Evolutionary conservation across 2,113 vertebrate species (phyloP).

Genomic region (Silurus meridionalis): DNA sequence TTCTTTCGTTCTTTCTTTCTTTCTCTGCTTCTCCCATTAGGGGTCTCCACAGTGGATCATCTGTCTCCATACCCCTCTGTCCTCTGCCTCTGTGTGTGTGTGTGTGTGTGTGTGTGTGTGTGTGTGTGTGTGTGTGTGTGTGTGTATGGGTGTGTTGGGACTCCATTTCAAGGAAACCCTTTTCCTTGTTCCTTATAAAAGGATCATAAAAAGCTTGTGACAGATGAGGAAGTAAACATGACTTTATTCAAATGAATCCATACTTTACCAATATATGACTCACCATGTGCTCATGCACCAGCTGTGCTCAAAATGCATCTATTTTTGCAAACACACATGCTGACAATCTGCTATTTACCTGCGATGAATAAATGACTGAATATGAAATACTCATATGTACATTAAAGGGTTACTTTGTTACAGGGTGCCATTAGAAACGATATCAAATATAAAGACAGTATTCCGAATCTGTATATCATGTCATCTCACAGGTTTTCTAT

Average conservation of each 20-base stretch:
- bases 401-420: no score
- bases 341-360: neutral
- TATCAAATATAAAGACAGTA: no score
- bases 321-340: neutral
- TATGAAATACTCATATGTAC: no score
- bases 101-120: neutral
- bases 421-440: no score
- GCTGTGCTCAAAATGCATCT: neutral
- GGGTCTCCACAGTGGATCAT: no score
- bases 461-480: no score
- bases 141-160: neutral
- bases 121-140: neutral
- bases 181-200: slow-evolving; percentile 40
- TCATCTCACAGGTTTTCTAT: no score
- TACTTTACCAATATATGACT: no score
- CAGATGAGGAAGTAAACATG: neutral
- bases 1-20: no score
- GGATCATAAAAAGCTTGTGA: neutral
- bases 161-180: neutral
- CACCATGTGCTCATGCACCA: neutral
- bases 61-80: no score
- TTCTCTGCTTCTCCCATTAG: no score
- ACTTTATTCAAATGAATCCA: neutral
- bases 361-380: neutral
- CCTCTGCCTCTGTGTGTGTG: no score